Percentiles rank a stretch among this genome's conserved stretches.
These are phyloP conservation scores for Epinotia brunnichana DNA, from an alignment of 2,888 invertebrate genomes.

Conservation along the genomic window DNA sequence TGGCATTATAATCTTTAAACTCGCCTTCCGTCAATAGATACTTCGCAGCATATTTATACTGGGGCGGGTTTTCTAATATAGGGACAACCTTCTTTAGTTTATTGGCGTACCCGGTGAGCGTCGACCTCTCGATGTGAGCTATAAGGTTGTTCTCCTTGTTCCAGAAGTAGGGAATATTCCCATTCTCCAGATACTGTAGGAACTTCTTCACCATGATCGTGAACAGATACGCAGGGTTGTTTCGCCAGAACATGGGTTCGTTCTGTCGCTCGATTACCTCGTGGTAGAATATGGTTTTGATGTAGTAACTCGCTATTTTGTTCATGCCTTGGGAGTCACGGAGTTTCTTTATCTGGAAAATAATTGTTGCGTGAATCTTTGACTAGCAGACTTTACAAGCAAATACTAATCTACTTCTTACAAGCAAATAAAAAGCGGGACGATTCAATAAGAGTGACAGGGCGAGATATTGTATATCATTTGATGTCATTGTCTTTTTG, in stretches of 20 bases:
- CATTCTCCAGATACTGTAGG: slow-evolving; percentile 56
- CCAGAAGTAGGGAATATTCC: slow-evolving; percentile 78
- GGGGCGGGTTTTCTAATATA: slow-evolving; percentile 53
- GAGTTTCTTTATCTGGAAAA: slow-evolving; percentile 76
- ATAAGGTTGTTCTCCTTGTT: slow-evolving; percentile 75
- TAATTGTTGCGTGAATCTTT: background rate
- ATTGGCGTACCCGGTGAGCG: slow-evolving; percentile 55
- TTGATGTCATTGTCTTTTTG: too few species aligned
- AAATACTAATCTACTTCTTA: too few species aligned
- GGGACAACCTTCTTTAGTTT: slow-evolving; percentile 57
- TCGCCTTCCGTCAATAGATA: slow-evolving; percentile 61
- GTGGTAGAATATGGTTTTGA: slow-evolving; percentile 81
- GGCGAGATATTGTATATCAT: too few species aligned
- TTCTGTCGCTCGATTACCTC: slow-evolving; percentile 57
- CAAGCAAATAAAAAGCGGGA: too few species aligned
- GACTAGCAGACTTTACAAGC: too few species aligned
- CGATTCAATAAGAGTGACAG: too few species aligned
- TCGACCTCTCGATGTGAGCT: slow-evolving; percentile 49
- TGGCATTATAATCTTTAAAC: slow-evolving; percentile 57
- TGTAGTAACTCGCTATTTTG: slow-evolving; percentile 82
- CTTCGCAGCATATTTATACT: slow-evolving; percentile 63
- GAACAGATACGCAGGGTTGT: slow-evolving; percentile 59
- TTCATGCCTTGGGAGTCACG: slow-evolving; percentile 73
- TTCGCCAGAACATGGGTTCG: slow-evolving; percentile 60
- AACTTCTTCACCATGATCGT: slow-evolving; percentile 73